Base-by-base conservation (phyloP, 2,113 vertebrate species). In the Ranitomeya variabilis region DNA sequence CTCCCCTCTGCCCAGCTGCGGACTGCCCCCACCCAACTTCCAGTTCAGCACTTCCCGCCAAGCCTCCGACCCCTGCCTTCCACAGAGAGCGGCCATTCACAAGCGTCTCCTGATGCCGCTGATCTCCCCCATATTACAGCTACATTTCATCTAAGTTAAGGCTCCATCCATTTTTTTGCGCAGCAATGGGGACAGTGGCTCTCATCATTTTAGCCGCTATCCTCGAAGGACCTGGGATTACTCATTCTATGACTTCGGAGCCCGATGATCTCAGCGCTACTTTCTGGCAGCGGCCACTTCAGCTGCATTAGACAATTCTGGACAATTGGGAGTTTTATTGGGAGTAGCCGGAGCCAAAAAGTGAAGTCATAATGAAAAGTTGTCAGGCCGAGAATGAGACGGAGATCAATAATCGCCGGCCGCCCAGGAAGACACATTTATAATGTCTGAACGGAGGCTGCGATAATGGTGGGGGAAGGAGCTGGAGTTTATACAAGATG, bases 331-430 rank as follows among this genome's bases (percentile, higher is more conserved):
- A 7, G 55, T 87, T 87, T 87, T 87, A 82, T 88, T 87, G 79
- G 87, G 60, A 21, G 71, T 4, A 12, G 69, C 6, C 15, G 6
- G 13, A 19, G 80, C 87, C 87, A 88, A 76, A 80, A 54, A 19
- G 67, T 88, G 82, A 76, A 88, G 21, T 83, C 80, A 83, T 66
- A 59, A 37, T 88, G 76, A 83, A 69, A 71, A 83, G 87, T 81
- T 54, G 80, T 82, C 79, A 74, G 55, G 13, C 19, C 57, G 66
- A 83, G 82, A 64, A 67, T 85, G 84, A 86, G 71, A 51, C 57
- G 67, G 57, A n/a, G 13, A 88, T 88, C 69, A 54, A 83, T 88
- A 26, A 67, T 6, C 18, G 79, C 57, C 23, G 64, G 37, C 23
- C 23, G 11, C 21, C 77, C 84, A 10, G 62, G 31, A 18, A 26